Conservation (phyloP, 2,113 vertebrate species). For the Sebastes schlegelii region DNA sequence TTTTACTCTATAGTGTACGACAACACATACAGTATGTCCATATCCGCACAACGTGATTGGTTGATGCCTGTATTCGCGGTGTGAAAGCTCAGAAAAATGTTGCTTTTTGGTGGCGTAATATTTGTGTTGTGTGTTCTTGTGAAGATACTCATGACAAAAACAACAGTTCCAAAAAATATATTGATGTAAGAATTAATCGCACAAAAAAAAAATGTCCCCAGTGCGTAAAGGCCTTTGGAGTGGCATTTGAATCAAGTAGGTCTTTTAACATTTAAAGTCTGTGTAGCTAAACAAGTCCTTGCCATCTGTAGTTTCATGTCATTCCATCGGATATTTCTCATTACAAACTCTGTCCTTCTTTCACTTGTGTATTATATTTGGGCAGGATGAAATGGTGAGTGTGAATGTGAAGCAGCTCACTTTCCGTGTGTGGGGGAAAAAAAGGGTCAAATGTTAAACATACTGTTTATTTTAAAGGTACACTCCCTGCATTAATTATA, state of each 20-base stretch:
- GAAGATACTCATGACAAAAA: no score
- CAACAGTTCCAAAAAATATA: no score
- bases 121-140: no score
- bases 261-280: neutral
- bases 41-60: no score
- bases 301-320: neutral
- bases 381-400: neutral
- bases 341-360: neutral
- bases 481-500: neutral
- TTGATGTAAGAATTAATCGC: no score
- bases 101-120: no score
- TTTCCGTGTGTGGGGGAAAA: neutral
- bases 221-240: neutral
- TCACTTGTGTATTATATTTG: neutral
- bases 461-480: neutral
- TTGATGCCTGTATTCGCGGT: no score
- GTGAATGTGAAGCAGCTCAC: neutral
- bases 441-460: neutral
- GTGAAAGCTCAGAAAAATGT: no score
- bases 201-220: no score
- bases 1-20: no score
- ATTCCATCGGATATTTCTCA: neutral
- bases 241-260: neutral
- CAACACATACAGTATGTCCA: no score
- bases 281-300: neutral